Conservation (phyloP, 2,113 vertebrate species). For the Bubo scandiacus region DNA sequence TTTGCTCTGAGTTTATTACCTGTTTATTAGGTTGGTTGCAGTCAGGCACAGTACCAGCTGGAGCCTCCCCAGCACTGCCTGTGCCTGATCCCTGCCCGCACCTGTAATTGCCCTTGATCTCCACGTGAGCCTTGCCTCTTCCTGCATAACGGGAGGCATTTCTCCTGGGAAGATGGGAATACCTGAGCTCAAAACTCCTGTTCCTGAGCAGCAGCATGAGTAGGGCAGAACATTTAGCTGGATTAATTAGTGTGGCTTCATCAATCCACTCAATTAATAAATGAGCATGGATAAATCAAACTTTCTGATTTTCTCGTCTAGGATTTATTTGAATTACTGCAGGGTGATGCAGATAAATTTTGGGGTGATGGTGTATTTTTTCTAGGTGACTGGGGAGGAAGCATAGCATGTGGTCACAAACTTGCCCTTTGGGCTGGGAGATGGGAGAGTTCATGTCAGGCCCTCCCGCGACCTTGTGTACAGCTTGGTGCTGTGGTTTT, state of each 20-base stretch:
- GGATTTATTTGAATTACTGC: not conserved
- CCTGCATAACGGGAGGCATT: not conserved
- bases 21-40: not conserved
- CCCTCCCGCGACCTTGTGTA: not conserved
- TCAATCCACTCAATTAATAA: not conserved
- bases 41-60: not conserved
- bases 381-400: not conserved
- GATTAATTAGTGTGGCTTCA: not conserved
- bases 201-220: not conserved
- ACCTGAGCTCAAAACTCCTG: not conserved
- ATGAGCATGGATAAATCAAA: not conserved
- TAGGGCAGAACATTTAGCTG: not conserved
- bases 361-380: not conserved
- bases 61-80: not conserved
- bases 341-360: not conserved
- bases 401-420: not conserved
- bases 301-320: not conserved
- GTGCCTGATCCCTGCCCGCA: not conserved
- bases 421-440: not conserved
- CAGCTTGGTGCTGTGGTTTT: not conserved
- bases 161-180: not conserved
- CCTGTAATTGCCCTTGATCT: not conserved
- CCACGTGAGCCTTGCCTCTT: not conserved
- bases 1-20: not conserved
- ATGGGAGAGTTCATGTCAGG: rapidly evolving